These are phyloP conservation scores for Pomacea maculata DNA, from an alignment of 1,140 invertebrate genomes.

Conservation along the genomic window DNA sequence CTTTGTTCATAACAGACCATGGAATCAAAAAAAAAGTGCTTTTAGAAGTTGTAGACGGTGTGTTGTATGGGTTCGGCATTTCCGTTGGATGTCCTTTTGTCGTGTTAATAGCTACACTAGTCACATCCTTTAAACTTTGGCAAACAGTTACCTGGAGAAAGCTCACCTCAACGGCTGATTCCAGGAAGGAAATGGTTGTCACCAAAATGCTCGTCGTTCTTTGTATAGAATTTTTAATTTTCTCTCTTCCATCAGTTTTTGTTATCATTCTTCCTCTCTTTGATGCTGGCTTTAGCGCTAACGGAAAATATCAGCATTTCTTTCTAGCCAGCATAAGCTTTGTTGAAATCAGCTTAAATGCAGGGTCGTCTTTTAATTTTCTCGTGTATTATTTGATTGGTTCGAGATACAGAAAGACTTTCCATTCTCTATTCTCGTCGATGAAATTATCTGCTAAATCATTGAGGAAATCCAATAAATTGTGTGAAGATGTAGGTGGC, in stretches of 20 bases:
- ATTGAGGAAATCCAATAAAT: too few species aligned
- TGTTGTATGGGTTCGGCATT: slow-evolving; percentile 1
- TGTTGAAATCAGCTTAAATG: neutral
- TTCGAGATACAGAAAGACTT: neutral
- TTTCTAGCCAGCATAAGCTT: neutral
- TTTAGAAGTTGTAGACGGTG: neutral
- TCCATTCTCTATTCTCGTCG: neutral
- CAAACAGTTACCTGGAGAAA: slow-evolving; percentile 5
- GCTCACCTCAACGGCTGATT: neutral
- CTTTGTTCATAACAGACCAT: neutral
- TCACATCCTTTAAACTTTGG: neutral
- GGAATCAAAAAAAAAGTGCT: neutral
- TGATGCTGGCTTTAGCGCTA: neutral
- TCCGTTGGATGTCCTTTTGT: neutral
- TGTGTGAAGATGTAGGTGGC: too few species aligned
- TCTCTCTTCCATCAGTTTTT: neutral
- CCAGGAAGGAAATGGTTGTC: neutral
- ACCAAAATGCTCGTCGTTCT: slow-evolving; percentile 9
- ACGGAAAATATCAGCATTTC: slow-evolving; percentile 1
- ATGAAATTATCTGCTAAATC: too few species aligned
- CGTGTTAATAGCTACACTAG: slow-evolving; percentile 3
- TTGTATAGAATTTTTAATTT: neutral
- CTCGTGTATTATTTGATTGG: slow-evolving; percentile 8
- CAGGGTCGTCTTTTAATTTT: slow-evolving; percentile 9
- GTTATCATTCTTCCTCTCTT: neutral